These are phyloP conservation scores for Condylostylus longicornis DNA, from an alignment of 1,140 invertebrate species.

Conservation along the genomic window DNA sequence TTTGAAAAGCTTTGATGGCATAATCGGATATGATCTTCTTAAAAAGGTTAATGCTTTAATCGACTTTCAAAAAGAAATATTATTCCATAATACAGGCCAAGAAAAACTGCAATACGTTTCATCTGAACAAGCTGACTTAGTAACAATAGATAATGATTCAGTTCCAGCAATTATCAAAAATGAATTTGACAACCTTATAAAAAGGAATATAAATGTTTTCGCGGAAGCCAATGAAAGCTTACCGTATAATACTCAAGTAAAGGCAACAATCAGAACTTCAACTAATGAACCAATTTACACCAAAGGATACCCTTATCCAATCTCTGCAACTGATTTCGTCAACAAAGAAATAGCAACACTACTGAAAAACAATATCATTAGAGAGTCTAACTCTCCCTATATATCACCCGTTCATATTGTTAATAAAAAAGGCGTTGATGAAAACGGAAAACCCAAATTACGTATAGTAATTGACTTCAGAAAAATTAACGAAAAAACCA, in stretches of 20 bases:
- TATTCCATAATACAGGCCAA: neutral
- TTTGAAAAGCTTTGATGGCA: conserved; percentile 1
- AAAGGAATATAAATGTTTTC: conserved; percentile 1
- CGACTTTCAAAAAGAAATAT: neutral
- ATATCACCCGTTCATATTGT: conserved; percentile 4
- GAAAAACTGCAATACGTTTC: neutral
- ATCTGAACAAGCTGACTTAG: neutral
- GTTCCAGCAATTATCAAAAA: neutral
- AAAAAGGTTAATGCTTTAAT: neutral
- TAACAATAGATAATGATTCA: neutral
- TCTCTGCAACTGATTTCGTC: conserved; percentile 7
- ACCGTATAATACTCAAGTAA: conserved; percentile 5
- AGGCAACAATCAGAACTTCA: conserved; percentile 4
- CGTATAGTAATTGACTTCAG: conserved; percentile 16
- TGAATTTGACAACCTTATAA: conserved; percentile 1
- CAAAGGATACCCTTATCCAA: conserved; percentile 8
- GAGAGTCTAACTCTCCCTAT: conserved; percentile 5
- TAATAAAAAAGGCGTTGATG: conserved; percentile 2
- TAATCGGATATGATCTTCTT: neutral
- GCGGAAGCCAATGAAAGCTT: conserved; percentile 5
- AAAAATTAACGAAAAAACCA: conserved; percentile 15
- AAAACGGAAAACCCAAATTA: conserved; percentile 7
- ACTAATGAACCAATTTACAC: conserved; percentile 5
- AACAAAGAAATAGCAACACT: conserved; percentile 6
- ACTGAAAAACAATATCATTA: conserved; percentile 4